Base-by-base conservation (phyloP, 1,140 invertebrate genomes). In the Hirudo medicinalis region DNA sequence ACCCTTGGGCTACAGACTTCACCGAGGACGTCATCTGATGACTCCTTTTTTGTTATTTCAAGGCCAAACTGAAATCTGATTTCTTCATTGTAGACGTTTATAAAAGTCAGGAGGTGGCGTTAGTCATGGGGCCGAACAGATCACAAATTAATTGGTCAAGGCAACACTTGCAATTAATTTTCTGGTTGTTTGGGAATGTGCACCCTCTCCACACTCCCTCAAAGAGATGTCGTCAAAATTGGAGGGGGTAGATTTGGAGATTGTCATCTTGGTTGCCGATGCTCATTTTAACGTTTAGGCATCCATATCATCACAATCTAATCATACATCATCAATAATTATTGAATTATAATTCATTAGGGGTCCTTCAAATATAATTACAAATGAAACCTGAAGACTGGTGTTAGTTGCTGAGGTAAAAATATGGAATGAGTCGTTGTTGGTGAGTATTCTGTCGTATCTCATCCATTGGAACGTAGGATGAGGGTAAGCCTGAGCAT, bases 401-500 rank as follows among this genome's bases (percentile, higher is more conserved):
- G 57, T 71, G 70, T 55, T 72, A 20, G n/a, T 49, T 6, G 27
- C n/a, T 49, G 67, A 43, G n/a, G 71, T n/a, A 53, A 73, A 74
- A 54, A 74, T 71, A 17, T 57, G 36, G 49, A 66, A 71, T 19
- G 73, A 72, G 29, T 71, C 57, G 54, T 74, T 74, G 69, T 70
- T 53, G 43, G 3, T 25, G 8, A 70, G 69, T 43, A 55, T 36
- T n/a, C 36, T 36, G 5, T 57, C 67, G n/a, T 36, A 53, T n/a
- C 53, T 29, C 76, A 84, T 86, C 92, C 92, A 94, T 73, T 86
- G 86, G 74, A 94, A 91, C 1, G 91, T 93, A 0, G 92, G 92
- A 80, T 94, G 94, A 0, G 92, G 92, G 77, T 94, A 91, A 74
- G 89, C 88, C 80, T 90, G 88, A 17, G 91, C 91, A 22, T 91